Conservation (phyloP, 2,888 invertebrate species). For the Plutella xylostella region DNA sequence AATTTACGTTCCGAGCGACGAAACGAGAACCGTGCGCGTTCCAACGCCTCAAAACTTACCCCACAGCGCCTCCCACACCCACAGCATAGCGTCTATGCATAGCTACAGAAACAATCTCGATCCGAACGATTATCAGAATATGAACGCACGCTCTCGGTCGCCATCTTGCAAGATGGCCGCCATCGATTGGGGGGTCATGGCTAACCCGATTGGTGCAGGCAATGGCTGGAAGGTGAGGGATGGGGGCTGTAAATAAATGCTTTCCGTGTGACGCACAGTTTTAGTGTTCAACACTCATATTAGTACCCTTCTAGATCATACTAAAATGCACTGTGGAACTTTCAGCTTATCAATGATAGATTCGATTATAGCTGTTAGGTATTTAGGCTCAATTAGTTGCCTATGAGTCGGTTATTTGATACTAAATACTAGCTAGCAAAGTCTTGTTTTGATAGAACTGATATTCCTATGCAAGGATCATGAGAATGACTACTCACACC, state of each 20-base stretch:
- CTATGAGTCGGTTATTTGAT: too few relatives aligned
- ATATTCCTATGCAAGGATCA: too few relatives aligned
- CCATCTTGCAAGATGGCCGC: conserved; percentile 69
- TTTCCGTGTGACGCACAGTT: conserved; percentile 26
- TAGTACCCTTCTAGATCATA: too few relatives aligned
- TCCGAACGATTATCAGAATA: conserved; percentile 63
- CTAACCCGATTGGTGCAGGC: conserved; percentile 40
- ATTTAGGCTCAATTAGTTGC: too few relatives aligned
- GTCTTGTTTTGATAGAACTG: too few relatives aligned
- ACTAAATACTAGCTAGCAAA: too few relatives aligned
- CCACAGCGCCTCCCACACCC: conserved; percentile 60
- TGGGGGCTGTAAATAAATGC: conserved; percentile 49
- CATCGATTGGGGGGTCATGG: conserved; percentile 61
- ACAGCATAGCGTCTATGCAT: conserved; percentile 67
- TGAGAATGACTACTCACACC: not conserved
- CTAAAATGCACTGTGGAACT: too few relatives aligned
- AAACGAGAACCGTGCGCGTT: conserved; percentile 41
- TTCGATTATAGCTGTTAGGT: too few relatives aligned
- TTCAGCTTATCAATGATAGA: too few relatives aligned
- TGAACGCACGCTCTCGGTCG: conserved; percentile 50
- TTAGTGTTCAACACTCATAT: not conserved
- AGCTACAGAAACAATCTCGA: conserved; percentile 65
- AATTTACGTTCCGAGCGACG: conserved; percentile 57
- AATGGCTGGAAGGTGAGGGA: conserved; percentile 69
- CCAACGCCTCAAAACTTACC: conserved; percentile 58